These are phyloP conservation scores for Sebastes trivittatus DNA, from an alignment of 2,797 vertebrate species.

Conservation along the genomic window DNA sequence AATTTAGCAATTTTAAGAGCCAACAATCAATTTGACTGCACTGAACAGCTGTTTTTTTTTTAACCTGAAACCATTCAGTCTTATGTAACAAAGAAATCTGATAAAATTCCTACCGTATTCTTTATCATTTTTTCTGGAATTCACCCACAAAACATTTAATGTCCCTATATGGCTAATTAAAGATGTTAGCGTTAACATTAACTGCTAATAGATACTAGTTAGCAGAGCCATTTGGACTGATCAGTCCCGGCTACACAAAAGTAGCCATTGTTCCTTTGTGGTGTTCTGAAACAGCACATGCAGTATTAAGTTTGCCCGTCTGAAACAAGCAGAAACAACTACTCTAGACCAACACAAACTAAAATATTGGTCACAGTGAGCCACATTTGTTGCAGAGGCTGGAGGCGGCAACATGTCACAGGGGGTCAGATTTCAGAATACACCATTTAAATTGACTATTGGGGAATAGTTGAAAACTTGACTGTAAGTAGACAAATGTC, in stretches of 20 bases:
- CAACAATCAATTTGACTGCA: background rate
- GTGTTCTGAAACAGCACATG: background rate
- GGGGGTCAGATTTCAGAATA: background rate
- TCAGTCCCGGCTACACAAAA: background rate
- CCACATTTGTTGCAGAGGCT: background rate
- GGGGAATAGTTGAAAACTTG: background rate
- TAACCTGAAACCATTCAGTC: background rate
- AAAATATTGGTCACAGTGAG: background rate
- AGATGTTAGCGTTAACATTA: background rate
- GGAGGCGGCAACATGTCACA: background rate
- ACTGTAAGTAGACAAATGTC: background rate
- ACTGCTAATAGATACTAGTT: background rate
- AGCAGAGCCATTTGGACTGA: background rate
- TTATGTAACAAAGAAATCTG: background rate
- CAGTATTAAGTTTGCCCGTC: background rate
- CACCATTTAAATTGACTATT: background rate
- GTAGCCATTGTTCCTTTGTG: background rate
- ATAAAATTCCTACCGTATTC: background rate
- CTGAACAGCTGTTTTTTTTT: background rate
- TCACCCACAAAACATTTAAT: background rate
- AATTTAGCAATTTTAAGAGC: background rate
- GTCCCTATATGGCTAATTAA: background rate
- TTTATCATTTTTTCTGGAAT: background rate
- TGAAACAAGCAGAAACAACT: background rate
- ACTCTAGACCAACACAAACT: background rate